Percentiles rank a stretch among this genome's conserved stretches.
Conservation (phyloP, 2,113 vertebrate species). For the Malurus elegans region DNA sequence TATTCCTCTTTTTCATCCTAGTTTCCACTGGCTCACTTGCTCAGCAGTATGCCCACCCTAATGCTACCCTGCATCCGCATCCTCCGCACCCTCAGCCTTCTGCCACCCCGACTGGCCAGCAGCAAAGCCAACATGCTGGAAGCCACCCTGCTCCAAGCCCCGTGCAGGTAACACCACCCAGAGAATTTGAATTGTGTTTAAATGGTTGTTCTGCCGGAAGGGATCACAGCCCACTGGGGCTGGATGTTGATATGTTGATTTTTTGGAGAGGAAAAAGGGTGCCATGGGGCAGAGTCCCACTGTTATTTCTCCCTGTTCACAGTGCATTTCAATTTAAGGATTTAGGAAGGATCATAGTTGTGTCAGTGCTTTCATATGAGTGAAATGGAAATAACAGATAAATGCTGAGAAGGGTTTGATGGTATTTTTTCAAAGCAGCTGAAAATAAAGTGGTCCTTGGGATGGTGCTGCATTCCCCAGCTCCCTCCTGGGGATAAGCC, state of each 20-base stretch:
- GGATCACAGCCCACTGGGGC: neutral
- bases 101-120: slow-evolving; percentile 95
- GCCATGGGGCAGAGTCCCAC: neutral
- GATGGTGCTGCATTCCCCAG: neutral
- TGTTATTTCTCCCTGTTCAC: neutral
- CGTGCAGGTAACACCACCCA: slow-evolving; percentile 78
- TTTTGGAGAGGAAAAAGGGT: neutral
- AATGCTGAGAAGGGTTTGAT: neutral
- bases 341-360: neutral
- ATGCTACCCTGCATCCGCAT: slow-evolving; percentile 89
- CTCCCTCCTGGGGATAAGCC: neutral
- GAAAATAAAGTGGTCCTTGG: neutral
- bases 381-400: neutral
- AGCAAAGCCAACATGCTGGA: slow-evolving; percentile 88
- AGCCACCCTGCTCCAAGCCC: slow-evolving; percentile 95
- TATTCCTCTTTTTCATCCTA: slow-evolving; percentile 65
- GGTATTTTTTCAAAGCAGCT: neutral
- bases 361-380: neutral
- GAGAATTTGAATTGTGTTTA: neutral
- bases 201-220: neutral
- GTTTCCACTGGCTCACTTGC: slow-evolving; percentile 93
- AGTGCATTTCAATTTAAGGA: accelerated
- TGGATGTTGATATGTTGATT: accelerated
- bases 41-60: slow-evolving; percentile 94
- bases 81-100: slow-evolving; percentile 93